These are phyloP conservation scores for Labeo calbasu DNA, from an alignment of 2,797 vertebrate genomes.

Conservation along the genomic window DNA sequence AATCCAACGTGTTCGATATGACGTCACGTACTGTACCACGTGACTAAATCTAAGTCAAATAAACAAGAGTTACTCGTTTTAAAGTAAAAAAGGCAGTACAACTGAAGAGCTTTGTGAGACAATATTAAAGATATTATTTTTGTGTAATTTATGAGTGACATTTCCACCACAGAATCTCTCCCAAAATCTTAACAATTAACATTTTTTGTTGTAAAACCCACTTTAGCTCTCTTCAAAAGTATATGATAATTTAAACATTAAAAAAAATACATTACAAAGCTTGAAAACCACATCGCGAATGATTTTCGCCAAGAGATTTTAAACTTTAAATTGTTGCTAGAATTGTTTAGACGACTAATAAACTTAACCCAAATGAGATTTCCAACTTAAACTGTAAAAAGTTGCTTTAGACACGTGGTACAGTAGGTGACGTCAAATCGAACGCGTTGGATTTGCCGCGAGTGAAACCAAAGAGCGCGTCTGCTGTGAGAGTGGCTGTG, in stretches of 20 bases:
- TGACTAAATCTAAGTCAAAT: not conserved
- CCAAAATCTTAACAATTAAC: not conserved
- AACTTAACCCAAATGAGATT: not conserved
- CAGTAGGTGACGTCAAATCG: slow-evolving; percentile 45
- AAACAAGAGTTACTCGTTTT: not conserved
- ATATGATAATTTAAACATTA: not conserved
- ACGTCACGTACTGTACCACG: slow-evolving; percentile 36
- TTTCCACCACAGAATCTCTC: not conserved
- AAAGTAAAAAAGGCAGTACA: not conserved
- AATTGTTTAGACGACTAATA: not conserved
- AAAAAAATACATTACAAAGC: not conserved
- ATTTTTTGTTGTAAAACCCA: not conserved
- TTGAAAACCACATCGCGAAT: not conserved
- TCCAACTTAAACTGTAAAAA: not conserved
- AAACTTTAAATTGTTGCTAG: not conserved
- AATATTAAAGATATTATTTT: not conserved
- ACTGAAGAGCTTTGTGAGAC: not conserved
- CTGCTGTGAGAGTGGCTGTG: not conserved
- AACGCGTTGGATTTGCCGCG: slow-evolving; percentile 38
- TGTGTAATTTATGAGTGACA: not conserved
- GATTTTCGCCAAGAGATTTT: not conserved
- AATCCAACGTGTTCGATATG: slow-evolving; percentile 50
- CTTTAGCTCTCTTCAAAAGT: not conserved
- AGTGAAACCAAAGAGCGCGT: not conserved
- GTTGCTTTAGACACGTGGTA: not conserved